phyloP scores from a whole-genome alignment of 2,113 vertebrate genomes.

The Podarcis muralis region DNA sequence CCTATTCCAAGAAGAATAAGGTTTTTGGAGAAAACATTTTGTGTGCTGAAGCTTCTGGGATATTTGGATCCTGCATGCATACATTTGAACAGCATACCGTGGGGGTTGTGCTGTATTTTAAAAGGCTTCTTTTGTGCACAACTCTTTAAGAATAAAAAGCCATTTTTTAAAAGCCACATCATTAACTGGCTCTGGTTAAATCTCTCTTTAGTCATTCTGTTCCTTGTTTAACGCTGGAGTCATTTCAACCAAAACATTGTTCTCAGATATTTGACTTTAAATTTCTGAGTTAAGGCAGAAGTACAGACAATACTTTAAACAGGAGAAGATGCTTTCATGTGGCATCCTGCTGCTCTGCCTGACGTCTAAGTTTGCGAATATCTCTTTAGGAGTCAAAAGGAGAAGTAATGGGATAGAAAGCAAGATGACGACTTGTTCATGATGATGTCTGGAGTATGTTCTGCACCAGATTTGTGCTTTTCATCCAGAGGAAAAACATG shows the following conservation, averaged over 20 bases:
- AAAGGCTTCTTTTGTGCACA: neutral
- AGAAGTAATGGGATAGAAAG: neutral
- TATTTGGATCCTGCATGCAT: neutral
- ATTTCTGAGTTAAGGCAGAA: conserved; percentile 8
- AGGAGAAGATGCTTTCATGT: neutral
- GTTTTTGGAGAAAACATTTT: too few relatives aligned
- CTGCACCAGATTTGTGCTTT: neutral
- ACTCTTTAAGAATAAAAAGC: neutral
- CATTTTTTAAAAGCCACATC: too few relatives aligned
- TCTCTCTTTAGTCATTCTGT: neutral
- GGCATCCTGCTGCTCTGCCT: neutral
- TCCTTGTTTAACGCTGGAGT: neutral
- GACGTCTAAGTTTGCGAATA: conserved; percentile 12
- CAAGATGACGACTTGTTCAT: neutral
- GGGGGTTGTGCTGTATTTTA: neutral
- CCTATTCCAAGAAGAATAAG: too few relatives aligned
- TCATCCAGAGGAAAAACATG: neutral
- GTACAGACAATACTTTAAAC: neutral
- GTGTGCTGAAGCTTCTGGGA: neutral
- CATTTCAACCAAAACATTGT: neutral
- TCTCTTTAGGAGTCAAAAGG: neutral
- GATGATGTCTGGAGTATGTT: neutral
- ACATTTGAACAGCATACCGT: neutral
- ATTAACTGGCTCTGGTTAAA: neutral
- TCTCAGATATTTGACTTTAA: neutral